Base-by-base conservation (phyloP, 1,140 invertebrate species). In the Zaprionus capensis region DNA sequence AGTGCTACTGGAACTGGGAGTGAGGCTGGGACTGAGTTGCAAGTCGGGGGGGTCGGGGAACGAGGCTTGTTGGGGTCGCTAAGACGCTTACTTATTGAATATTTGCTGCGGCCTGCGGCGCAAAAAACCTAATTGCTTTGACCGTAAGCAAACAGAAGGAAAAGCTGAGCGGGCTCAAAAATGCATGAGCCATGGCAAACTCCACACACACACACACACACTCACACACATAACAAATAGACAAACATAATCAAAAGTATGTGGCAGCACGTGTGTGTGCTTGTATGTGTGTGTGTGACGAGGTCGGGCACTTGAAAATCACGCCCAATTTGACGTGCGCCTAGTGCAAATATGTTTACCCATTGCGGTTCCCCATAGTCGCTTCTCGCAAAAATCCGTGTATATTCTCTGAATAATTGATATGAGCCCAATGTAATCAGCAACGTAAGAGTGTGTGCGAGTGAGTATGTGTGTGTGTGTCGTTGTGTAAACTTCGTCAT, bases 71-170 rank as follows among this genome's bases (percentile, higher is more conserved):
- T 28, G 26, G 53, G 51, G 64, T 31, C 66, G 67, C 81, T 88
- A 85, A 88, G 85, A 81, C 85, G 85, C 85, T 90, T 88, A 88
- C 81, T 76, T 90, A 90, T 85, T 90, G 86, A 85, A 84, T 90
- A 85, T 90, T 88, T 82, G 64, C 76, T 53, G 41, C 41, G 63
- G 76, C 85, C 78, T 71, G 79, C 41, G 85, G 85, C 79, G 62
- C 55, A 67, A 80, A 90, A 88, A 85, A 90, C 85, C 81, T 91
- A 90, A 90, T 90, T 90, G 85, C 85, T 86, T 90, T 90, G 85
- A 90, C 85, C 85, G 82, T 90, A 80, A 74, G 76, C 63, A 90
- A 90, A 88, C 85, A 88, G 20, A 38, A 58, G 49, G 53, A 55
- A 28, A 26, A 51, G 44, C 15, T 44, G 51, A 55, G 17, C 51